Percentiles rank a stretch among this genome's conserved stretches.
These are phyloP conservation scores for Pavo muticus DNA, from an alignment of 2,113 vertebrate species.

Conservation along the genomic window DNA sequence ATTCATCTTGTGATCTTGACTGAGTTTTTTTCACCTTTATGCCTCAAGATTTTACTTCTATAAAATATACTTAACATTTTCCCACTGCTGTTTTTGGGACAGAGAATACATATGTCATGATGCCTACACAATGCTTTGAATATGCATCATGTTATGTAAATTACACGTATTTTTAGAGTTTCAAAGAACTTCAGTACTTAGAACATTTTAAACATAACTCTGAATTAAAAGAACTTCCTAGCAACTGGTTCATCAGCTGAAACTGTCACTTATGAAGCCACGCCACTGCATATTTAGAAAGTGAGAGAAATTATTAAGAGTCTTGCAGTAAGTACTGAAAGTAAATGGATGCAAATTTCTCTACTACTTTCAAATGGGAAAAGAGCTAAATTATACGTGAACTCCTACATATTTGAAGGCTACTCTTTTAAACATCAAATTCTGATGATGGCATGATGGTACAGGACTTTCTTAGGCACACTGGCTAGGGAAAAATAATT, in stretches of 20 bases:
- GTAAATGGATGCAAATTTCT: not conserved
- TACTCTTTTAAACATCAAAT: not conserved
- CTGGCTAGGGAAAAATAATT: not conserved
- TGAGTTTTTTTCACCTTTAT: not conserved
- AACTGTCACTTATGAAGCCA: not conserved
- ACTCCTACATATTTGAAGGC: not conserved
- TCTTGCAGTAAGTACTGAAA: not conserved
- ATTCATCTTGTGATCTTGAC: not conserved
- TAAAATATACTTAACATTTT: slow-evolving; percentile 19
- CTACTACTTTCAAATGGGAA: not conserved
- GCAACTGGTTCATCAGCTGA: not conserved
- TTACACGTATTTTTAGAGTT: slow-evolving; percentile 8
- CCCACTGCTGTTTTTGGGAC: not conserved
- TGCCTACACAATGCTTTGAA: slow-evolving; percentile 30
- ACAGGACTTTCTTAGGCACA: not conserved
- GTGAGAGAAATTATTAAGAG: not conserved
- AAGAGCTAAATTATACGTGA: not conserved
- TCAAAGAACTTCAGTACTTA: not conserved
- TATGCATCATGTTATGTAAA: slow-evolving; percentile 9
- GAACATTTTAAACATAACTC: slow-evolving; percentile 2
- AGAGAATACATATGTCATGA: not conserved
- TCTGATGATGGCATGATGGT: not conserved
- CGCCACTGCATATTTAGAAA: not conserved
- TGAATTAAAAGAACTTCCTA: slow-evolving; percentile 4
- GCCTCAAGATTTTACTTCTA: not conserved